A percentile compares a stretch with the other conserved stretches of the same genome.
These are phyloP conservation scores for Cossypha niveicapilla DNA, from an alignment of 2,797 vertebrate genomes.

Conservation along the genomic window DNA sequence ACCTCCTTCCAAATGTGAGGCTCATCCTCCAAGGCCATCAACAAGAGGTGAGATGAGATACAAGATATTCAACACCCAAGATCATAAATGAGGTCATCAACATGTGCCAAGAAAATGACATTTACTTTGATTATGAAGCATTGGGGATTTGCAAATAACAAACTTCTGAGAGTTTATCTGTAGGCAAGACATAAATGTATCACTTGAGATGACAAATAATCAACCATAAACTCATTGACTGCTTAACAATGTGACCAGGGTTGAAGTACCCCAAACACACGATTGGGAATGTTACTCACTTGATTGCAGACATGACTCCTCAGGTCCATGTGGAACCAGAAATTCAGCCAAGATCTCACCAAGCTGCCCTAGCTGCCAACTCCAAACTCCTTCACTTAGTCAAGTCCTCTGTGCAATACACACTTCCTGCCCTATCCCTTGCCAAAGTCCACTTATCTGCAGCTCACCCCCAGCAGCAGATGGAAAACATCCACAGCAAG, in stretches of 20 bases:
- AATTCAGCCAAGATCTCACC: conserved; percentile 17
- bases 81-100: neutral
- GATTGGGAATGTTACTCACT: neutral
- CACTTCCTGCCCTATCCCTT: neutral
- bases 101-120: neutral
- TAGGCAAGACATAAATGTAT: neutral
- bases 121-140: neutral
- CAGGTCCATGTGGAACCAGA: conserved; percentile 1
- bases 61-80: neutral
- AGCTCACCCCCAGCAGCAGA: conserved; percentile 11
- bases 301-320: neutral
- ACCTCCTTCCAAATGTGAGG: neutral
- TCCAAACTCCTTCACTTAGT: neutral
- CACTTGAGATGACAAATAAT: conserved; percentile 19
- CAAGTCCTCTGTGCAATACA: conserved; percentile 6
- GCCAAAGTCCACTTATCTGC: conserved; percentile 41
- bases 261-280: neutral
- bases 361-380: neutral
- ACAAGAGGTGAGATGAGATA: neutral
- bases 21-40: neutral
- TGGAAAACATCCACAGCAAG: conserved; percentile 29
- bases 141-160: neutral
- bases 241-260: neutral
- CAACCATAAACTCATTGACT: neutral
- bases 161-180: neutral